phyloP scores from a whole-genome alignment of 2,113 vertebrate genomes.

The Phylloscopus trochilus region DNA sequence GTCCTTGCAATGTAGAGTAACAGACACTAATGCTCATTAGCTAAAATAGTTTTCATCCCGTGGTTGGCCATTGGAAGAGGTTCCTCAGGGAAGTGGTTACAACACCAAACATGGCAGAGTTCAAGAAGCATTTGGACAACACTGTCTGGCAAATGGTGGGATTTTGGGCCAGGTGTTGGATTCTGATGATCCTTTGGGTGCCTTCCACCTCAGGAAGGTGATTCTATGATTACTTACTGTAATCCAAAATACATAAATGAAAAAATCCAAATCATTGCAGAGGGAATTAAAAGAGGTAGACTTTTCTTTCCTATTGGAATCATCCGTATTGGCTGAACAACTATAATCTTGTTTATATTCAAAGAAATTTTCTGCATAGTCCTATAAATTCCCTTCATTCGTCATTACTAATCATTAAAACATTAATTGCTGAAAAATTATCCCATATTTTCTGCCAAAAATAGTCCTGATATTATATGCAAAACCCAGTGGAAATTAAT shows the following conservation, averaged over 20 bases:
- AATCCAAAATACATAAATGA: background rate
- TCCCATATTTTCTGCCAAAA: background rate
- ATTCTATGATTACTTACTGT: background rate
- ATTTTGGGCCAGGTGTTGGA: background rate
- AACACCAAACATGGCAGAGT: background rate
- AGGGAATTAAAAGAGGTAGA: background rate
- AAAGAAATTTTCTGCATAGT: background rate
- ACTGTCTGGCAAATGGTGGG: background rate
- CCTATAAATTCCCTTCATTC: background rate
- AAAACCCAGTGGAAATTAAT: background rate
- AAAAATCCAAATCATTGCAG: background rate
- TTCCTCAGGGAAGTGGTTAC: background rate
- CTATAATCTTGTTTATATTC: background rate
- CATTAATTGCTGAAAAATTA: background rate
- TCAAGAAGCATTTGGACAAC: background rate
- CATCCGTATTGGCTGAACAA: background rate
- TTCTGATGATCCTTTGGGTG: background rate
- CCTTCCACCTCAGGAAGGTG: background rate
- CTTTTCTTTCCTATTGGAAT: background rate
- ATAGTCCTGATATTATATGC: background rate
- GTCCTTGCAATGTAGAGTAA: background rate
- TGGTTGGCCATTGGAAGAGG: background rate
- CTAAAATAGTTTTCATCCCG: background rate
- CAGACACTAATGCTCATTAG: background rate
- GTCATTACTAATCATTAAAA: background rate